These are phyloP conservation scores for Schrankia costaestrigalis DNA, from an alignment of 2,888 invertebrate genomes.

Conservation along the genomic window DNA sequence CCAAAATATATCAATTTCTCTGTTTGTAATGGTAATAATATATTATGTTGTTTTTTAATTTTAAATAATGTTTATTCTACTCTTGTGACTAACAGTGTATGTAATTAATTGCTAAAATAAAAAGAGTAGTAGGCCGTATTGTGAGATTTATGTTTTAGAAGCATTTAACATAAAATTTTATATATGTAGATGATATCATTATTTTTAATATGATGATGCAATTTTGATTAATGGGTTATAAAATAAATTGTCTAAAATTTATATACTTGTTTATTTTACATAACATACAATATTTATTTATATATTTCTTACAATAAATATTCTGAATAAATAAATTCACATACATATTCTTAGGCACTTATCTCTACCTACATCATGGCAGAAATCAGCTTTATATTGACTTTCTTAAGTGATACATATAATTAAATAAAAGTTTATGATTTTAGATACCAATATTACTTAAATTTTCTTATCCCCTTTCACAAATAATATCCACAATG, in stretches of 20 bases:
- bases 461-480: conserved; percentile 79
- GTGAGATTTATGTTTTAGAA: conserved; percentile 75
- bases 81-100: conserved; percentile 65
- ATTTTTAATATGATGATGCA: conserved; percentile 75
- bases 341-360: background rate
- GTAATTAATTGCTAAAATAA: conserved; percentile 54
- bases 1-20: conserved; percentile 66
- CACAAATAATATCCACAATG: conserved; percentile 95
- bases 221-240: conserved; percentile 75
- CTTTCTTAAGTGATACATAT: no score
- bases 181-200: conserved; percentile 74
- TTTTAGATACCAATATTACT: no score
- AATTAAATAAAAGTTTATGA: no score
- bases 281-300: conserved; percentile 11
- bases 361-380: no score
- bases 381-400: no score
- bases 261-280: conserved; percentile 26
- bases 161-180: conserved; percentile 75
- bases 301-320: conserved; percentile 2
- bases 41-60: conserved; percentile 71
- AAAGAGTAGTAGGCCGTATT: conserved; percentile 57
- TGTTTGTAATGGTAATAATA: conserved; percentile 58
- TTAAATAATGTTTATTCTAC: conserved; percentile 64
- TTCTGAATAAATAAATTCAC: background rate
- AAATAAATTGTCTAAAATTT: conserved; percentile 68